These are phyloP conservation scores for Drosophila parabipectinata DNA, from an alignment of 1,140 invertebrate genomes.

Conservation along the genomic window DNA sequence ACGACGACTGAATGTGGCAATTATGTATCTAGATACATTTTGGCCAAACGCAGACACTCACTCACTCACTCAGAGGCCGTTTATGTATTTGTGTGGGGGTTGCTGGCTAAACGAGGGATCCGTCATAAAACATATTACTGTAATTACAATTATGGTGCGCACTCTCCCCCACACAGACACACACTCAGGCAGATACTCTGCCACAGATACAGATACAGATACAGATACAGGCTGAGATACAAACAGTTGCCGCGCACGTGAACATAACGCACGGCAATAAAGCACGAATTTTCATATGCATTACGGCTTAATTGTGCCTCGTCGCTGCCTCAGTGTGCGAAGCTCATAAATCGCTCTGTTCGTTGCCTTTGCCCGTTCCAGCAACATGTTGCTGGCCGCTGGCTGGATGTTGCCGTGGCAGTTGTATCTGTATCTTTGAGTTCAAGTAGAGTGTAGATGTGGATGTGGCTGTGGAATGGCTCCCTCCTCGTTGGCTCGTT, in stretches of 20 bases:
- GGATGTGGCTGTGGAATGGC: slow-evolving; percentile 5
- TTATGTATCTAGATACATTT: slow-evolving; percentile 84
- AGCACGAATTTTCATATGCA: slow-evolving; percentile 77
- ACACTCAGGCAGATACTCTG: not conserved
- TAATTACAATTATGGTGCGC: slow-evolving; percentile 80
- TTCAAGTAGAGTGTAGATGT: slow-evolving; percentile 11
- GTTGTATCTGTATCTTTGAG: slow-evolving; percentile 29
- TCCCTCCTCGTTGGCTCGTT: slow-evolving; percentile 34
- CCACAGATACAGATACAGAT: slow-evolving; percentile 13
- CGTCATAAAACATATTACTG: slow-evolving; percentile 83
- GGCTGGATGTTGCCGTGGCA: slow-evolving; percentile 17
- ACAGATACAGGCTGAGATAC: slow-evolving; percentile 48
- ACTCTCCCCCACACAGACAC: slow-evolving; percentile 37
- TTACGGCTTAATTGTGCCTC: slow-evolving; percentile 75
- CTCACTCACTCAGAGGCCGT: slow-evolving; percentile 23
- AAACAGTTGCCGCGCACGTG: slow-evolving; percentile 69
- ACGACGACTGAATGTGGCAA: slow-evolving; percentile 84
- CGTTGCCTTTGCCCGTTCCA: slow-evolving; percentile 14
- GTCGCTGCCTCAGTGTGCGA: slow-evolving; percentile 31
- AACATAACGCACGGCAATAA: slow-evolving; percentile 75
- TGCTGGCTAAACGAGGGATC: slow-evolving; percentile 71
- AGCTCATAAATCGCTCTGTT: slow-evolving; percentile 53
- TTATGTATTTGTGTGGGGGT: slow-evolving; percentile 60
- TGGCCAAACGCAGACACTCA: slow-evolving; percentile 70
- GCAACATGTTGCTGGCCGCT: slow-evolving; percentile 57